Evolutionary conservation across 2,113 vertebrate genomes (phyloP).

Genomic region (Chauna torquata): DNA sequence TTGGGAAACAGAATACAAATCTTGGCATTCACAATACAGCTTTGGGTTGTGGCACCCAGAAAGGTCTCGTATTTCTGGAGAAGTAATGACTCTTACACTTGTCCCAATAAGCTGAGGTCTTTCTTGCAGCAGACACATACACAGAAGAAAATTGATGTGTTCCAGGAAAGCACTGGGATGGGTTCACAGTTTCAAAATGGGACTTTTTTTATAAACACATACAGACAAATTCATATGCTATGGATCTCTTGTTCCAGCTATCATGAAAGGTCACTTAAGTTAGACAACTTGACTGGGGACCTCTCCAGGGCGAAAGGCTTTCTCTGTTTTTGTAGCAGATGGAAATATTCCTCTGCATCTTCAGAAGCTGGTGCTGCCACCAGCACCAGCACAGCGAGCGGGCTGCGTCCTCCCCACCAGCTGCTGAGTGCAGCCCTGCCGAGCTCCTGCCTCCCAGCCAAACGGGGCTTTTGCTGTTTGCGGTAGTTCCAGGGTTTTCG

Average conservation of each 20-base stretch:
- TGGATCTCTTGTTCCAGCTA: not conserved
- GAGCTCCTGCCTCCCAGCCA: not conserved
- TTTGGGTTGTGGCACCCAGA: not conserved
- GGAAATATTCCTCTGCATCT: not conserved
- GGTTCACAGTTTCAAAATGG: not conserved
- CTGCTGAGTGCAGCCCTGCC: not conserved
- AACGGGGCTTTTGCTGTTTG: not conserved
- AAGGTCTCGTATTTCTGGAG: not conserved
- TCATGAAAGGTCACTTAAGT: not conserved
- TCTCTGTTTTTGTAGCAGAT: not conserved
- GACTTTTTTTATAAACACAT: not conserved
- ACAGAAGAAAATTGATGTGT: conserved; percentile 13
- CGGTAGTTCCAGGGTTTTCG: not conserved
- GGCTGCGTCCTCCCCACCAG: not conserved
- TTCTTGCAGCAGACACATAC: not conserved
- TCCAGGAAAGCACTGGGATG: conserved; percentile 2
- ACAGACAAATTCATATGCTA: not conserved
- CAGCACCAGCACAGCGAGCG: accelerated
- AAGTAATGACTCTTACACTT: not conserved
- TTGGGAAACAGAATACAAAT: not conserved
- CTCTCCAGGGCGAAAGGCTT: not conserved
- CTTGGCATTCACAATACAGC: not conserved
- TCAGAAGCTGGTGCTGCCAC: not conserved
- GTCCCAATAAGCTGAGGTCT: not conserved
- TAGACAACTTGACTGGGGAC: not conserved